Conservation (phyloP, 2,113 vertebrate genomes). For the Psittacara wagleri region DNA sequence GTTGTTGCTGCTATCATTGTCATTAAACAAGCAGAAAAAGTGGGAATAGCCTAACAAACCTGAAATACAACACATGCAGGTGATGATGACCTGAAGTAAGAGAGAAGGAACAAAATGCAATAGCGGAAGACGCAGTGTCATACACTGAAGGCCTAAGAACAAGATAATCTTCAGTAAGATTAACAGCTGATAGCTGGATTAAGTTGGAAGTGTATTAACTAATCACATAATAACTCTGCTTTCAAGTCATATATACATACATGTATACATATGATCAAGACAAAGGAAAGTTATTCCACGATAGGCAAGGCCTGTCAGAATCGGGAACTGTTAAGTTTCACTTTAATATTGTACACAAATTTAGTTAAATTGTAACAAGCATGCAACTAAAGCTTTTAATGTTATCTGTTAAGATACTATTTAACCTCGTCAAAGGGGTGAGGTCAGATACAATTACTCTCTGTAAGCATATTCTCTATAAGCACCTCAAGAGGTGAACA, state of each 20-base stretch:
- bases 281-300: background rate
- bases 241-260: background rate
- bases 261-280: no score
- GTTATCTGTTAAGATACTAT: background rate
- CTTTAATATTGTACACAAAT: background rate
- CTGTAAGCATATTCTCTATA: background rate
- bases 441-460: background rate
- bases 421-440: background rate
- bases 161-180: background rate
- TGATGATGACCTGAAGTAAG: background rate
- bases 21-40: background rate
- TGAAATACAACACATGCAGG: background rate
- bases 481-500: background rate
- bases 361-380: background rate
- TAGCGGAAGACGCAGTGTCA: background rate
- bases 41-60: background rate
- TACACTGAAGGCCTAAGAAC: background rate
- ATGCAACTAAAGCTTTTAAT: rapidly evolving
- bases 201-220: background rate
- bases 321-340: background rate
- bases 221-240: background rate
- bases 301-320: background rate
- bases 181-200: background rate
- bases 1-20: background rate
- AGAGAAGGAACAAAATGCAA: background rate